Base-by-base conservation (phyloP, 2,797 vertebrate genomes). In the Paramormyrops hopkinsi region DNA sequence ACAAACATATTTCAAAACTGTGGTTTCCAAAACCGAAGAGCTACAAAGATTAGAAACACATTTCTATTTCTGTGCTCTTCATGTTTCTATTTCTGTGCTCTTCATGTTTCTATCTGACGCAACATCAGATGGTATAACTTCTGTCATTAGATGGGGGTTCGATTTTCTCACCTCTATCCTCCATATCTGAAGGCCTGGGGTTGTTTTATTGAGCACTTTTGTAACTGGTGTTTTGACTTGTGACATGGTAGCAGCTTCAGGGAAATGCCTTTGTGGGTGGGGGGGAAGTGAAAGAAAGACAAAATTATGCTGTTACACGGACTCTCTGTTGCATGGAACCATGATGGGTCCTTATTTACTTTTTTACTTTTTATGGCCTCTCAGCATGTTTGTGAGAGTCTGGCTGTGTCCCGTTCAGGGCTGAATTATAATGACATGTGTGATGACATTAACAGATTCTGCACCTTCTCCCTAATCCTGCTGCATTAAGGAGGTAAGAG, bases 131-230 rank as follows among this genome's bases (percentile, higher is more conserved):
- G 4, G 4, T 2, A 1, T 37, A 29, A 17, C 33, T 76, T 17
- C 29, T 73, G 29, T 14, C 65, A 0, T 37, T 37, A 37, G 69
- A 19, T 2, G 69, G 29, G 25, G 22, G 14, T 33, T 12, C 4
- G 29, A 37, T 37, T 41, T 17, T 29, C 95, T 91, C 89, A 97
- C 97, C 97, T 98, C 97, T 0, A 98, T 97, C 93, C 97, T 94
- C 97, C 97, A 98, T 96, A 97, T 97, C 92, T 97, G 97, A 89
- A 97, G 85, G 48, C 97, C 97, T 0, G 97, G 95, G 0, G 94
- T 96, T 89, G 95, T 97, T 96, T 95, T 95, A 92, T 97, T 95
- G 92, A 98, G 95, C 0, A 94, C 95, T 91, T 91, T 94, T 92
- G 93, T 94, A 92, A 97, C 93, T 87, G 96, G 93, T 86, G 91